phyloP scores from a whole-genome alignment of 2,888 invertebrate genomes.

The Silvanus unidentatus region DNA sequence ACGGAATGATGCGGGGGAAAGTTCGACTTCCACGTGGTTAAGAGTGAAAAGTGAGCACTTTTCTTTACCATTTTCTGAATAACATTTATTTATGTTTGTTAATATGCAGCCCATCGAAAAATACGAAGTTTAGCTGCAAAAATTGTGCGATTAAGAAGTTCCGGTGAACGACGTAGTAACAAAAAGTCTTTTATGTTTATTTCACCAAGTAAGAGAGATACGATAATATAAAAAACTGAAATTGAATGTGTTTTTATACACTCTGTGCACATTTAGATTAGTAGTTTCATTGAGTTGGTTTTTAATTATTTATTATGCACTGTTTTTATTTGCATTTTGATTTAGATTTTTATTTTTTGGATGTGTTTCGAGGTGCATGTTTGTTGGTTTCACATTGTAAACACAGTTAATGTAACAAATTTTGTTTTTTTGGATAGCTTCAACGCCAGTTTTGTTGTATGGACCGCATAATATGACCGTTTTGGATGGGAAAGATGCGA shows the following conservation, averaged over 20 bases:
- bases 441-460: slow-evolving; percentile 79
- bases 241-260: slow-evolving; percentile 2
- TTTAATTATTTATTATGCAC: too few species aligned
- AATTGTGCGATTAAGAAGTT: slow-evolving; percentile 40
- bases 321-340: not conserved
- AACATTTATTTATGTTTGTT: slow-evolving; percentile 7
- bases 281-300: not conserved
- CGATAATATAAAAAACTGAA: slow-evolving; percentile 1
- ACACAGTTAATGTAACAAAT: too few species aligned
- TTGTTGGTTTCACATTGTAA: not conserved
- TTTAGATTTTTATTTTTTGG: not conserved
- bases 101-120: slow-evolving; percentile 26
- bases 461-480: slow-evolving; percentile 83
- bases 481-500: slow-evolving; percentile 88
- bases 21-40: slow-evolving; percentile 84
- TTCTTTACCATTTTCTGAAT: slow-evolving; percentile 10
- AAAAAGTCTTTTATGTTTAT: slow-evolving; percentile 43
- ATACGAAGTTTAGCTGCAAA: slow-evolving; percentile 37
- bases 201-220: slow-evolving; percentile 40
- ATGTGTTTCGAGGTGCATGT: not conserved
- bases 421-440: slow-evolving; percentile 54
- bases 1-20: slow-evolving; percentile 83
- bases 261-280: not conserved
- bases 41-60: slow-evolving; percentile 86
- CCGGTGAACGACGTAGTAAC: slow-evolving; percentile 41